Evolutionary conservation across 2,797 vertebrate genomes (phyloP), one percentile per base, ranked within the genome.

Genomic region (Spinibarbus caldwelli): DNA sequence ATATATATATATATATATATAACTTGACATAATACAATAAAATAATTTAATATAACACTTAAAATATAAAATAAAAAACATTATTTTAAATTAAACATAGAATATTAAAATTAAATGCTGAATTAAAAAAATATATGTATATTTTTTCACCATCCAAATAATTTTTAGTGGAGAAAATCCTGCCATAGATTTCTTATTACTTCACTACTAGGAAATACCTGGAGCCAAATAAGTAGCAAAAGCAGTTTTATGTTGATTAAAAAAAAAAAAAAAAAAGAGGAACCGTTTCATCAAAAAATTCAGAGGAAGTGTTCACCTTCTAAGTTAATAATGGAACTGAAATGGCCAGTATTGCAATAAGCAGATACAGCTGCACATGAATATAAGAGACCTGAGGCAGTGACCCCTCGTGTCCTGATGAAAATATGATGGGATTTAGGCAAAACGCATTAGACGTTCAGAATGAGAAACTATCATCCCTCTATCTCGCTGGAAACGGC

Each of bases 401-500:
- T 80, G 80, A 76, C 67, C 75, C 45, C 34, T 82, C 11, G 15
- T 15, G 43, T 59, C 29, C 71, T 75, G 70, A 83, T 83, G 21
- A 76, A 83, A 82, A 66, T 26, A 66, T 66, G 57, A 75, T 45
- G 29, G 81, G 81, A 83, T 75, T 83, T 72, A 14, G 8, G 26
- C 70, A 34, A 62, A 83, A 49, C 19, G 54, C 70, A 49, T 75
- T 38, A 62, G 38, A 73, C 38, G 17, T 64, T 75, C 21, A 17
- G 54, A 83, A 75, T 17, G 29, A 49, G 15, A 62, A 83, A 26
- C 52, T 59, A 29, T 31, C 83, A 78, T 57, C 89, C 82, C 84
- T 29, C 84, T 80, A 85, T 88, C 89, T 89, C 72, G 75, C 29
- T 23, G 72, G 49, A 52, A 73, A 67, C 6, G 5, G 68, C 41